These are phyloP conservation scores for Cyclophora punctaria DNA, from an alignment of 2,888 invertebrate species.

Conservation along the genomic window DNA sequence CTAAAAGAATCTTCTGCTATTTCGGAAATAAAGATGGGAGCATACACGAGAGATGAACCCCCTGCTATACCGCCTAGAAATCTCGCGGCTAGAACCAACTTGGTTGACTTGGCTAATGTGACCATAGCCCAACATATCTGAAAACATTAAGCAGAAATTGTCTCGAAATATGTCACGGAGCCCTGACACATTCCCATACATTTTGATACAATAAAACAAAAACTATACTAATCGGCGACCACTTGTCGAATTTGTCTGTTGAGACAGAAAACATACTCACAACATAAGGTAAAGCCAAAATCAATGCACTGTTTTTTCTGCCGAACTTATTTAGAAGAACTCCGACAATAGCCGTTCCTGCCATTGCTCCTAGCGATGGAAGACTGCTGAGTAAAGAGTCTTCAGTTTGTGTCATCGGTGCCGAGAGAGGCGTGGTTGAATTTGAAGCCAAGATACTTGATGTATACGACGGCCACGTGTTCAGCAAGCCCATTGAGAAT, in stretches of 20 bases:
- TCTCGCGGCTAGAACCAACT: constrained; percentile 64
- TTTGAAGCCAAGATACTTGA: constrained; percentile 51
- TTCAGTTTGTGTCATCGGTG: constrained; percentile 61
- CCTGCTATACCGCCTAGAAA: constrained; percentile 76
- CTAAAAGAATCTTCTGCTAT: constrained; percentile 71
- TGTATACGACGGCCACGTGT: constrained; percentile 77
- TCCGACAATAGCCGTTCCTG: constrained; percentile 63
- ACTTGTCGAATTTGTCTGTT: too few relatives aligned
- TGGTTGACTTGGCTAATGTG: constrained; percentile 54
- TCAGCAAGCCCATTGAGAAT: constrained; percentile 41
- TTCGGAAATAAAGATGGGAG: constrained; percentile 79
- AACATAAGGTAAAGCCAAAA: constrained; percentile 67
- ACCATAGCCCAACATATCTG: constrained; percentile 76
- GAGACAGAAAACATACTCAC: constrained; percentile 28
- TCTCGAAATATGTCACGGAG: too few relatives aligned
- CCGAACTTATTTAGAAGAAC: constrained; percentile 65
- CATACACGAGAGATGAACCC: constrained; percentile 69
- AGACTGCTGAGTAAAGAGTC: constrained; percentile 73
- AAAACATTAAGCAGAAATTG: too few relatives aligned
- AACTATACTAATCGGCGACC: too few relatives aligned
- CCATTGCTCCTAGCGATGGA: constrained; percentile 70
- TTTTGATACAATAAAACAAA: too few relatives aligned
- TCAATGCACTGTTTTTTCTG: constrained; percentile 67
- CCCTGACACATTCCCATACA: too few relatives aligned
- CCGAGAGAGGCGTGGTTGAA: constrained; percentile 49